Evolutionary conservation across 2,113 vertebrate species (phyloP), one percentile per base, ranked within the genome.

Genomic region (Rhinichthys klamathensis): DNA sequence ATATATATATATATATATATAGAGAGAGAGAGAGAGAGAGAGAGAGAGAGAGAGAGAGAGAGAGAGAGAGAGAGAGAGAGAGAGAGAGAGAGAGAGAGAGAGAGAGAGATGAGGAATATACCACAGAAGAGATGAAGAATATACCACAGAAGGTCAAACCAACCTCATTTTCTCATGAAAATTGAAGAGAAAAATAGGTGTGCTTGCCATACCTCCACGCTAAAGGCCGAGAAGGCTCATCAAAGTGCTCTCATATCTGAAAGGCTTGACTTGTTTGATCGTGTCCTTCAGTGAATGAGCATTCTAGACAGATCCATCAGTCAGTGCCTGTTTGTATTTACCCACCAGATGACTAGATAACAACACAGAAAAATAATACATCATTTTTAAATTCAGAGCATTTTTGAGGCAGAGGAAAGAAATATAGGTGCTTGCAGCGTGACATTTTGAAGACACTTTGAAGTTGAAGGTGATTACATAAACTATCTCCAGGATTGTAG

Each of bases 271-370:
- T 67, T 32, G 60, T 51, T 51, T 63, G 78, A 67, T 81, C 41
- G 10, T 67, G 79, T 81, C 79, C 79, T 81, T 81, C 61, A 81
- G 61, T 35, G 41, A 67, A 51, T 46, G 79, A 69, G 61, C 16
- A 4, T 81, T 51, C 61, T 35, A 4, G 15, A 69, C 61, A 8
- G 2, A 81, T 30, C 41, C 60, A 69, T 81, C 61, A 51, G 25
- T 81, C 79, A 81, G n/a, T 7, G 35, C 5, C 6, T 44, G 18
- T 15, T 35, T 81, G 18, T 81, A 23, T 81, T 67, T 69, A 69
- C 63, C 44, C 41, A 49, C 23, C 6, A 67, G 61, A 69, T 81
- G 60, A 65, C 7, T 65, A 21, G 35, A 35, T 9, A 61, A 25
- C 25, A 67, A 51, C 32, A 65, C n/a, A 23, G 25, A 18, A 81